phyloP scores from a whole-genome alignment of 1,140 invertebrate genomes.

The Palaemon carinicauda region DNA sequence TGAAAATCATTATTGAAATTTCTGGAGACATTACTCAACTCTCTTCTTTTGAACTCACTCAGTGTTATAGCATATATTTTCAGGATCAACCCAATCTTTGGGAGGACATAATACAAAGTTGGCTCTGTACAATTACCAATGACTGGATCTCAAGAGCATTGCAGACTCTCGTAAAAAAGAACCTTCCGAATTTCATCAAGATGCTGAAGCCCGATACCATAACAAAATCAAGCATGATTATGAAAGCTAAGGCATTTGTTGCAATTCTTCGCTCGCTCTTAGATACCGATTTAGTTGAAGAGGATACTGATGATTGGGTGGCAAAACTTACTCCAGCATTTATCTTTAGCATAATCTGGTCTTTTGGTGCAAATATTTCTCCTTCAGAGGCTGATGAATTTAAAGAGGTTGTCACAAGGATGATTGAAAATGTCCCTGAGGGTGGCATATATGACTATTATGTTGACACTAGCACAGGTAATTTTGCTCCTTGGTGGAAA shows the following conservation, averaged over 20 bases:
- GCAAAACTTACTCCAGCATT: constrained; percentile 26
- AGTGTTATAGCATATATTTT: constrained; percentile 20
- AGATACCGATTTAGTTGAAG: neutral
- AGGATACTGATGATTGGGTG: constrained; percentile 38
- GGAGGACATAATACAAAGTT: constrained; percentile 49
- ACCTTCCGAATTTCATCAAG: constrained; percentile 43
- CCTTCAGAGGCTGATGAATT: constrained; percentile 23
- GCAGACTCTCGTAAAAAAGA: constrained; percentile 35
- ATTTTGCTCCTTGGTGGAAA: constrained; percentile 24
- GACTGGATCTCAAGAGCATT: constrained; percentile 23
- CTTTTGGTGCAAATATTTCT: constrained; percentile 33
- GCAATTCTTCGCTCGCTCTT: constrained; percentile 28
- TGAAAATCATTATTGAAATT: constrained; percentile 34
- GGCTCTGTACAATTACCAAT: constrained; percentile 19
- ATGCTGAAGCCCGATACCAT: constrained; percentile 23
- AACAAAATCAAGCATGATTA: constrained; percentile 32
- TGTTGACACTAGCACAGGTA: constrained; percentile 15
- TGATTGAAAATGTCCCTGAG: constrained; percentile 45
- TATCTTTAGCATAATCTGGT: constrained; percentile 46
- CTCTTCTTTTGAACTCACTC: constrained; percentile 25
- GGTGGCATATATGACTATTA: constrained; percentile 42
- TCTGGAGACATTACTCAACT: constrained; percentile 31
- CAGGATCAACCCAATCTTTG: constrained; percentile 25
- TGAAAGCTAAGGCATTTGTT: constrained; percentile 48
- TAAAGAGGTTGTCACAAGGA: constrained; percentile 33